Evolutionary conservation across 2,113 vertebrate species (phyloP).

Genomic region (Narcine bancroftii): DNA sequence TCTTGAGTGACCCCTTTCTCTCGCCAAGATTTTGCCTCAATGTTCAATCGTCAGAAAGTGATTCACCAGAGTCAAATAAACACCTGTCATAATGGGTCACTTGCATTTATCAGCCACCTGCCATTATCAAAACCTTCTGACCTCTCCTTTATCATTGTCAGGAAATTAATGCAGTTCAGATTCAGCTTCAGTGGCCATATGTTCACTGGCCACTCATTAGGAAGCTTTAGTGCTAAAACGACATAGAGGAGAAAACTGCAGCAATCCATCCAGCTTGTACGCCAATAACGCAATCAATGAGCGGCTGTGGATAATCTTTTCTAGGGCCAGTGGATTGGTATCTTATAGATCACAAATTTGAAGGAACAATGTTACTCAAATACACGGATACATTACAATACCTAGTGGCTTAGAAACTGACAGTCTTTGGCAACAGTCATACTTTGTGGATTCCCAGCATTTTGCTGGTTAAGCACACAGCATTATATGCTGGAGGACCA

Average conservation of each 20-base stretch:
- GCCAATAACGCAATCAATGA: background rate
- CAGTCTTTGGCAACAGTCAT: background rate
- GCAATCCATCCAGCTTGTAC: background rate
- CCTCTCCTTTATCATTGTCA: background rate
- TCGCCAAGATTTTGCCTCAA: background rate
- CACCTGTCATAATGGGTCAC: slow-evolving; percentile 7
- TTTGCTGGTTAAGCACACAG: no score
- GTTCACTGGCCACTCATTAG: background rate
- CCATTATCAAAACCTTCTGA: background rate
- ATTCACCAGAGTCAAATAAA: background rate
- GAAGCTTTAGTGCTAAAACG: background rate
- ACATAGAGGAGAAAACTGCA: background rate
- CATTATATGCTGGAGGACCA: no score
- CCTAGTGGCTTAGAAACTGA: background rate
- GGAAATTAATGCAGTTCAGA: background rate
- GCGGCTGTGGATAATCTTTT: background rate
- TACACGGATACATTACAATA: background rate
- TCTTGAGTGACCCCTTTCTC: background rate
- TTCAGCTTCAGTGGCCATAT: slow-evolving; percentile 13
- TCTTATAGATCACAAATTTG: background rate
- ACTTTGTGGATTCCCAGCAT: no score
- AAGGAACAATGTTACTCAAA: background rate
- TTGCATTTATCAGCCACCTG: background rate
- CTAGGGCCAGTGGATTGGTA: background rate
- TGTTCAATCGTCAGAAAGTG: background rate